phyloP scores from a whole-genome alignment of 2,113 vertebrate genomes.

The Pteropus alecto region DNA sequence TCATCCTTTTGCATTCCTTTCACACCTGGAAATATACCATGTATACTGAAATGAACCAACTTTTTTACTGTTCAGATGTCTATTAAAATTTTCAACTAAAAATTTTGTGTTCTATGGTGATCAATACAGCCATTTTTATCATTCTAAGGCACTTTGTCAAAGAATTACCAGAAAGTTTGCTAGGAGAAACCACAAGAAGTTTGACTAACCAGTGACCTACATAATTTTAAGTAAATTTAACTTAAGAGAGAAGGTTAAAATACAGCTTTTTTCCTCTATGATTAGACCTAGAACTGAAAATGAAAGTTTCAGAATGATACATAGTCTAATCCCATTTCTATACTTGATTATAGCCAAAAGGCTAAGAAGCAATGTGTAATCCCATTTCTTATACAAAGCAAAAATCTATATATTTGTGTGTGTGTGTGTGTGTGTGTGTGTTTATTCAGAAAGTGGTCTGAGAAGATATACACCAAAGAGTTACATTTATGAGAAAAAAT shows the following conservation, averaged over 20 bases:
- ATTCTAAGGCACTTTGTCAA: not conserved
- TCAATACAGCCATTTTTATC: not conserved
- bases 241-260: not conserved
- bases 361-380: not conserved
- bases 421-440: not conserved
- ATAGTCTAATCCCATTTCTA: not conserved
- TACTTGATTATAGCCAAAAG: not conserved
- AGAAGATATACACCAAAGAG: not conserved
- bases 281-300: not conserved
- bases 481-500: not conserved
- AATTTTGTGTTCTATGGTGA: not conserved
- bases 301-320: not conserved
- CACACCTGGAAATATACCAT: not conserved
- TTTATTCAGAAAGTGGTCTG: not conserved
- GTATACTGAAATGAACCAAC: not conserved
- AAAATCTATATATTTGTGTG: not conserved
- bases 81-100: constrained; percentile 8
- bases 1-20: not conserved
- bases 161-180: not conserved
- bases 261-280: not conserved
- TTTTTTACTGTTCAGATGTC: not conserved
- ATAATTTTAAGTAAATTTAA: constrained; percentile 31
- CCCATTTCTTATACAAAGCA: not conserved
- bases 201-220: not conserved
- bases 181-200: not conserved